These are phyloP conservation scores for Rhysida immarginata DNA, from an alignment of 1,140 invertebrate genomes.

Conservation along the genomic window DNA sequence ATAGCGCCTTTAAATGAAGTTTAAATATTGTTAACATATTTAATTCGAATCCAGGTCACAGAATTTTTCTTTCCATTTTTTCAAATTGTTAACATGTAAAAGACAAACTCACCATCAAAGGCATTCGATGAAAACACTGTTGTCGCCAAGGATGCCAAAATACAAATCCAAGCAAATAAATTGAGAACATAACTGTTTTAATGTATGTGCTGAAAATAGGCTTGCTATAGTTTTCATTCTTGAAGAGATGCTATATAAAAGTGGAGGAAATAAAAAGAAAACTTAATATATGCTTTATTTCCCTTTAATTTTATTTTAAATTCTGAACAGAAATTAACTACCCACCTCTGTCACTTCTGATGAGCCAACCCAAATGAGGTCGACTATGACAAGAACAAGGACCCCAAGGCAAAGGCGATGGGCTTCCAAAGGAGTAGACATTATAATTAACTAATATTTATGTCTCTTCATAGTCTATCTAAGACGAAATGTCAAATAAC, in stretches of 20 bases:
- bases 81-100: too few species aligned
- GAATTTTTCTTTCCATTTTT: neutral
- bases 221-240: conserved; percentile 59
- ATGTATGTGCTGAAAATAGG: conserved; percentile 79
- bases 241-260: conserved; percentile 59
- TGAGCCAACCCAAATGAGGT: conserved; percentile 74
- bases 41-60: too few species aligned
- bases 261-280: conserved; percentile 6
- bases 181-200: conserved; percentile 71
- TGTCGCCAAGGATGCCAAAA: conserved; percentile 68
- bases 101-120: conserved; percentile 49
- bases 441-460: conserved; percentile 2
- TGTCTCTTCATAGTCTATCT: conserved; percentile 4
- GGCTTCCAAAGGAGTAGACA: conserved; percentile 36
- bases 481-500: too few species aligned
- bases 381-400: conserved; percentile 58
- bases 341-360: conserved; percentile 67
- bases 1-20: too few species aligned
- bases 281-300: neutral
- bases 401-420: conserved; percentile 60
- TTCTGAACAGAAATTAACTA: too few species aligned
- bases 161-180: conserved; percentile 65
- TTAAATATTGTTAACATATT: neutral
- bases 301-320: too few species aligned
- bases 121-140: conserved; percentile 44